Evolutionary conservation across 1,140 invertebrate genomes (phyloP).

Genomic region (Parasteatoda tepidariorum): DNA sequence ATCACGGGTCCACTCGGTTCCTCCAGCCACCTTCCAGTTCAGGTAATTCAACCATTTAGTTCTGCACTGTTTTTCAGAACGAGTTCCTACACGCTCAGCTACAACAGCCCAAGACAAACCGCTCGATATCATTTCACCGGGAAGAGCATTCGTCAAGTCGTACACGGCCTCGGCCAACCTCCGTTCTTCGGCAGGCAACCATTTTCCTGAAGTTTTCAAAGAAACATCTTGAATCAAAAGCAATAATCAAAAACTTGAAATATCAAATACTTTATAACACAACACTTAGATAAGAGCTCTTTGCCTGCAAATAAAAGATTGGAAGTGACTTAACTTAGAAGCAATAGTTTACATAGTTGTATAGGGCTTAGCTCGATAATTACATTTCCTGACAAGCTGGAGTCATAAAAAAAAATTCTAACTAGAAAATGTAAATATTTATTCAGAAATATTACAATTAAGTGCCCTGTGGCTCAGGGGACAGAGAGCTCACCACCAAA

Average conservation of each 20-base stretch:
- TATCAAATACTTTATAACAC: background rate
- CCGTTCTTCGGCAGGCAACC: conserved; percentile 70
- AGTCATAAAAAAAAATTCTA: no score
- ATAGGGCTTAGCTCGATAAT: no score
- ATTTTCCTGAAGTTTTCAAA: conserved; percentile 67
- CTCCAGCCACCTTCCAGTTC: conserved; percentile 72
- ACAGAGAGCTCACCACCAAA: no score
- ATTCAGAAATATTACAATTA: no score
- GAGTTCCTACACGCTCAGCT: conserved; percentile 69
- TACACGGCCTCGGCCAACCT: conserved; percentile 70
- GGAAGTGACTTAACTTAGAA: no score
- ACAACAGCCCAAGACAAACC: conserved; percentile 71
- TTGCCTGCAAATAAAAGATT: no score
- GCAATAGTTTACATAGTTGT: no score
- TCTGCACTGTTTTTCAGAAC: conserved; percentile 72
- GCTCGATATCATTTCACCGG: conserved; percentile 68
- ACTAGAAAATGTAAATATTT: no score
- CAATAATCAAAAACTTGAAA: conserved; percentile 9
- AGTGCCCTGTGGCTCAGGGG: no score
- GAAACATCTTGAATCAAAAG: background rate
- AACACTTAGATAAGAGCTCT: background rate
- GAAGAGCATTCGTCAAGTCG: conserved; percentile 68
- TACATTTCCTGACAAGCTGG: no score
- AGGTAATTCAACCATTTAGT: conserved; percentile 73
- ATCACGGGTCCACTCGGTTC: conserved; percentile 70